Base-by-base conservation (phyloP, 1,140 invertebrate species). In the Polypedilum vanderplanki region DNA sequence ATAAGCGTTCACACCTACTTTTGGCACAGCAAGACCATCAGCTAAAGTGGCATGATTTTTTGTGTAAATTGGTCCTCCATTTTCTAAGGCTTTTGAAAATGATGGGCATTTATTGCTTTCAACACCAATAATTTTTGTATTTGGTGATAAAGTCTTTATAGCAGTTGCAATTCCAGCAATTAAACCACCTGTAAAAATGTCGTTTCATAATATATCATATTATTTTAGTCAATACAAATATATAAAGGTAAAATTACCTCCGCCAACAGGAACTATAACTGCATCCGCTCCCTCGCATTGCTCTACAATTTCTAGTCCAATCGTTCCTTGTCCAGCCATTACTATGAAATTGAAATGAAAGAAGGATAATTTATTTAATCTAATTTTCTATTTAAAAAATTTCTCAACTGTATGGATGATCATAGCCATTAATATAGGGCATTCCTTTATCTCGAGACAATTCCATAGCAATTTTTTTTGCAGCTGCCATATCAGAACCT, bases 291-390 rank as follows among this genome's bases (percentile, higher is more conserved):
- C 86, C 0, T 87, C 84, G 0, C 93, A 89, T 82, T 97, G 93
- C 79, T 96, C 93, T 4, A 95, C 80, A 70, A 98, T 96, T 83
- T 98, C 96, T 76, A 97, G 80, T 0, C 94, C 96, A 77, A 96
- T 89, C 0, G 95, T 97, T 9, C 96, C 96, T 83, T 97, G 95
- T 0, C 95, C 96, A 3, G 95, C 93, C 83, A 98, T 90, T 65
- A 98, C 95, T 79, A 57, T 57, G 10, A 4, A 57, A 57, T 46
- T 41, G 5, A 46, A 33, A 33, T 33, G 5, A 33, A 33, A 46
- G 41, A 46, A 46, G 5, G 24, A 3, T 33, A 33, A 46, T 46
- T 46, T 46, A 46, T 1, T 46, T 9, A 46, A 12, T 46, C 8
- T 8, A 46, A 46, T 3, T 3, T 46, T 46, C 8, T 15, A 46